phyloP scores from a whole-genome alignment of 2,113 vertebrate species.

The Prietella phreatophila region DNA sequence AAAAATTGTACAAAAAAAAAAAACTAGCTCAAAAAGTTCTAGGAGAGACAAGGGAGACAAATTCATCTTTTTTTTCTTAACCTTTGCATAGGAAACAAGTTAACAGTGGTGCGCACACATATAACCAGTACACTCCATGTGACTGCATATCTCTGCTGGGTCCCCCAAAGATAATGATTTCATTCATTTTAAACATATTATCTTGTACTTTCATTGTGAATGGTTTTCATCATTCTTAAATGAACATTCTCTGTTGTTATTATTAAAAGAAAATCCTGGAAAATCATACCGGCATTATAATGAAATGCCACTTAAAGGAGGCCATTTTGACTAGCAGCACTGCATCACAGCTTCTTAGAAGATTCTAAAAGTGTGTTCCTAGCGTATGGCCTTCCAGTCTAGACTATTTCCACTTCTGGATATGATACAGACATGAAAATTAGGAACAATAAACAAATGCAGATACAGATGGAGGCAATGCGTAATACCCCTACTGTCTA shows the following conservation, averaged over 20 bases:
- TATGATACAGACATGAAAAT: neutral
- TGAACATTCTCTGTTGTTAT: neutral
- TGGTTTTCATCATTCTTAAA: neutral
- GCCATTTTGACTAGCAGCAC: neutral
- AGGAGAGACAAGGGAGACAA: neutral
- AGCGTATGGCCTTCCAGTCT: neutral
- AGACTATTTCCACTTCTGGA: neutral
- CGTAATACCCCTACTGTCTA: neutral
- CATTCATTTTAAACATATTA: neutral
- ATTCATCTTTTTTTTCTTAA: neutral
- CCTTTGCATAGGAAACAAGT: neutral
- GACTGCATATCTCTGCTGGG: neutral
- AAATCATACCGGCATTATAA: neutral
- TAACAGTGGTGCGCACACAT: neutral
- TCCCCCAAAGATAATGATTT: neutral
- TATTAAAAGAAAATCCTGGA: neutral
- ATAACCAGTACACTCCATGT: neutral
- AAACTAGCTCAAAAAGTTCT: neutral
- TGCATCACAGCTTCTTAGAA: neutral
- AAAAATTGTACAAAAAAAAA: neutral
- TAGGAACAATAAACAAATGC: neutral
- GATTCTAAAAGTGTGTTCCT: neutral
- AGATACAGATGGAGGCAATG: neutral
- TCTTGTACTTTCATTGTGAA: neutral
- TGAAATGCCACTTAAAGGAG: neutral